Percentiles rank a stretch among this genome's conserved stretches.
phyloP scores from a whole-genome alignment of 1,140 invertebrate genomes.

The Teleogryllus occipitalis region DNA sequence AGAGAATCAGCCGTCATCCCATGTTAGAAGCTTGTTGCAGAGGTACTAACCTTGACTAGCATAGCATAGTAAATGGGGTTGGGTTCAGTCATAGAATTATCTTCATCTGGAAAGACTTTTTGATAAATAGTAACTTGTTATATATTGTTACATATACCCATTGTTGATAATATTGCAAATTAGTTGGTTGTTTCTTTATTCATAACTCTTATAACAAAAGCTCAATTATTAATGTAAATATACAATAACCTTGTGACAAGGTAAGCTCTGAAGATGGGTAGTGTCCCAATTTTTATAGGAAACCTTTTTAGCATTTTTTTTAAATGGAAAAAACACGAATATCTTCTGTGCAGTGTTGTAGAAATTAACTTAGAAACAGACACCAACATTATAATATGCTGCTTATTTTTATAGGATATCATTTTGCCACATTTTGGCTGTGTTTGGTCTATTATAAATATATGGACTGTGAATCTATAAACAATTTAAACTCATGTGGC shows the following conservation, averaged over 20 bases:
- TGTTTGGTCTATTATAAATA: slow-evolving; percentile 22
- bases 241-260: slow-evolving; percentile 19
- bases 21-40: slow-evolving; percentile 21
- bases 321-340: slow-evolving; percentile 17
- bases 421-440: slow-evolving; percentile 27
- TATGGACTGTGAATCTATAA: slow-evolving; percentile 18
- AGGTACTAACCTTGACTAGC: slow-evolving; percentile 23
- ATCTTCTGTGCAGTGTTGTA: slow-evolving; percentile 22
- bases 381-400: slow-evolving; percentile 22
- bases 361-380: slow-evolving; percentile 18
- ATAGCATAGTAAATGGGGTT: slow-evolving; percentile 10
- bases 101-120: slow-evolving; percentile 23
- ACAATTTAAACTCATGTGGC: slow-evolving; percentile 13
- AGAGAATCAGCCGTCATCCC: slow-evolving; percentile 21
- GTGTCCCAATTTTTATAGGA: slow-evolving; percentile 22
- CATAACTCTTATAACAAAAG: slow-evolving; percentile 23
- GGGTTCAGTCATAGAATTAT: neutral
- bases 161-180: slow-evolving; percentile 26
- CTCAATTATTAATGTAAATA: slow-evolving; percentile 27
- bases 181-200: slow-evolving; percentile 24
- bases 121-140: slow-evolving; percentile 28
- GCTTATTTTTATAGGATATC: slow-evolving; percentile 27
- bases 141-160: slow-evolving; percentile 28
- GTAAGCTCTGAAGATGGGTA: slow-evolving; percentile 19
- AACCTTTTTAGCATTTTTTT: slow-evolving; percentile 24